Evolutionary conservation across 2,113 vertebrate species (phyloP).

Genomic region (Hypanus sabinus): DNA sequence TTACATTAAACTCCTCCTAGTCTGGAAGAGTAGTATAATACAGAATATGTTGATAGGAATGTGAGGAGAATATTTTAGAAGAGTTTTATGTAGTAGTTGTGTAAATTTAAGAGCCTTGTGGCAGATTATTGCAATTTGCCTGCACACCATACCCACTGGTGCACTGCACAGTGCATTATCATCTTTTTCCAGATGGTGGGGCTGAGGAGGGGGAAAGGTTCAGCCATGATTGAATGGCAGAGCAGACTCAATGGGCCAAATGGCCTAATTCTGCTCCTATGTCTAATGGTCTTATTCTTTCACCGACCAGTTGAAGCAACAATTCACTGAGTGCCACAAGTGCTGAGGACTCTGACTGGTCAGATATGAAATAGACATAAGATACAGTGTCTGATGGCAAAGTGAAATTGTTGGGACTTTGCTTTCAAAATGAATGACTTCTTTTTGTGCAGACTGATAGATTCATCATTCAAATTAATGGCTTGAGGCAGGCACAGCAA

Average conservation of each 20-base stretch:
- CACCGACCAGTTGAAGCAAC: not conserved
- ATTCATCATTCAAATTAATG: conserved; percentile 12
- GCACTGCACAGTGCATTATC: not conserved
- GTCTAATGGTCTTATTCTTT: too few relatives aligned
- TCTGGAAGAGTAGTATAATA: too few relatives aligned
- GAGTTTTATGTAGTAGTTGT: too few relatives aligned
- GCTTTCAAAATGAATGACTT: conserved; percentile 2
- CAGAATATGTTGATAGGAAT: too few relatives aligned
- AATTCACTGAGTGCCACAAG: not conserved
- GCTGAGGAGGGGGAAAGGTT: too few relatives aligned
- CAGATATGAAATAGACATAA: not conserved
- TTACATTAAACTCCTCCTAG: too few relatives aligned
- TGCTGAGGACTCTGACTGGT: not conserved
- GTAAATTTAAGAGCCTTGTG: not conserved
- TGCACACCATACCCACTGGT: not conserved
- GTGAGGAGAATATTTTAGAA: too few relatives aligned
- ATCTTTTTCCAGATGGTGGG: not conserved
- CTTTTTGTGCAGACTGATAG: not conserved
- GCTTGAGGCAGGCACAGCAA: not conserved
- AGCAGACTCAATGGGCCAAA: too few relatives aligned
- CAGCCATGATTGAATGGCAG: too few relatives aligned
- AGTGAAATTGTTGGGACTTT: not conserved
- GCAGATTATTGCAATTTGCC: not conserved
- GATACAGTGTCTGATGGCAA: too few relatives aligned
- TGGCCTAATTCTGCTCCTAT: too few relatives aligned